phyloP scores from a whole-genome alignment of 2,113 vertebrate genomes.

The Pituophis catenifer region DNA sequence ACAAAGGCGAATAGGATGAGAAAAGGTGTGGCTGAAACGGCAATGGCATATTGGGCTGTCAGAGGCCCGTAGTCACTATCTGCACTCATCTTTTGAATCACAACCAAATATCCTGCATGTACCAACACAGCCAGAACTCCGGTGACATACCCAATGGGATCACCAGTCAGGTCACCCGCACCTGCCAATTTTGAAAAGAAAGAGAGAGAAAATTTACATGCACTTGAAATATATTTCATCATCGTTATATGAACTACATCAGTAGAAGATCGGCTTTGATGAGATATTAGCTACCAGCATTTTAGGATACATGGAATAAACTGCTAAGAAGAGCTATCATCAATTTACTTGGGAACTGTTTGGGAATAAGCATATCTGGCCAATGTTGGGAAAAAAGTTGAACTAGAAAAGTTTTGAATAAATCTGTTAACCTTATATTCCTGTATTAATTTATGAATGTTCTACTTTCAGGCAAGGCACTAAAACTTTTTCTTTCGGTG shows the following conservation, averaged over 20 bases:
- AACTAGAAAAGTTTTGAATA: background rate
- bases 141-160: conserved; percentile 89
- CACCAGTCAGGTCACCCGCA: conserved; percentile 91
- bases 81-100: conserved; percentile 91
- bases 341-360: background rate
- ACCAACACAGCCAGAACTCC: conserved; percentile 91
- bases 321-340: background rate
- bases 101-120: conserved; percentile 92
- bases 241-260: background rate
- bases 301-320: background rate
- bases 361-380: background rate
- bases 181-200: conserved; percentile 70
- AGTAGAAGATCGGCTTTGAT: background rate
- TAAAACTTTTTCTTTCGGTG: background rate
- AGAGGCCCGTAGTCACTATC: conserved; percentile 90
- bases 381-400: background rate
- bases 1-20: conserved; percentile 85
- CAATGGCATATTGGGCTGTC: conserved; percentile 93
- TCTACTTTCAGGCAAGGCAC: background rate
- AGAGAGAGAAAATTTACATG: conserved; percentile 15
- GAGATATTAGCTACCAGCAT: background rate
- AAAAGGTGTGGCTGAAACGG: conserved; percentile 87
- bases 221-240: background rate
- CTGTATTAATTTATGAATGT: background rate
- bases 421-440: background rate